Base-by-base conservation (phyloP, 2,797 vertebrate species). In the Sebastes diaconus region DNA sequence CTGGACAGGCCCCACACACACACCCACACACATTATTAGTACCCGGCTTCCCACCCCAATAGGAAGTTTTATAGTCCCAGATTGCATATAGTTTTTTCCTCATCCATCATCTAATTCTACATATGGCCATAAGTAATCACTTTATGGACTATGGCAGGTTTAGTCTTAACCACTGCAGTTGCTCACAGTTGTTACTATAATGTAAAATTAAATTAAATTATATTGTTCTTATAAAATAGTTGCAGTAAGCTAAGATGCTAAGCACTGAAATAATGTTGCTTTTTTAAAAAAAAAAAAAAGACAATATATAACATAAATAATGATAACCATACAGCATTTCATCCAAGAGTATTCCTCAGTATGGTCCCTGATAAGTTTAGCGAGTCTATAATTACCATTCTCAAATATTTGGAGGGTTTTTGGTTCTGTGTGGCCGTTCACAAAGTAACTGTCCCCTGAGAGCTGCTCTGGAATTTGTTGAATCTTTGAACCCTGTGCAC, bases 391-490 rank as follows among this genome's bases (percentile, higher is more conserved):
- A 90, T 87, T 75, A 88, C 16, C 64, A 64, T 84, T 87, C 80
- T 87, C 70, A 87, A 78, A 90, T 85, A 89, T 89, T 86, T 75
- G 74, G 42, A 73, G 75, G 81, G 54, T 84, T 88, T 88, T 84
- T 89, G 68, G 83, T 83, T 90, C 81, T 87, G 90, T 92, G 88
- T 93, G 91, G 90, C 87, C 34, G 70, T 85, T 90, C 71, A 86
- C 86, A 92, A 87, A 90, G 79, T 93, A 80, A 86, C 91, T 88
- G 92, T 93, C 92, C 91, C 90, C 84, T 73, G 92, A 92, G 92
- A 93, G 84, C 86, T 92, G 88, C 90, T 91, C 93, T 95, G 94
- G 94, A 95, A 95, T 94, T 92, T 90, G 85, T 87, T 93, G 89
- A 93, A 92, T 93, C 90, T 94, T 93, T 94, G 93, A 94, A 94